Evolutionary conservation across 2,113 vertebrate species (phyloP).

Genomic region (Bostrychus sinensis): DNA sequence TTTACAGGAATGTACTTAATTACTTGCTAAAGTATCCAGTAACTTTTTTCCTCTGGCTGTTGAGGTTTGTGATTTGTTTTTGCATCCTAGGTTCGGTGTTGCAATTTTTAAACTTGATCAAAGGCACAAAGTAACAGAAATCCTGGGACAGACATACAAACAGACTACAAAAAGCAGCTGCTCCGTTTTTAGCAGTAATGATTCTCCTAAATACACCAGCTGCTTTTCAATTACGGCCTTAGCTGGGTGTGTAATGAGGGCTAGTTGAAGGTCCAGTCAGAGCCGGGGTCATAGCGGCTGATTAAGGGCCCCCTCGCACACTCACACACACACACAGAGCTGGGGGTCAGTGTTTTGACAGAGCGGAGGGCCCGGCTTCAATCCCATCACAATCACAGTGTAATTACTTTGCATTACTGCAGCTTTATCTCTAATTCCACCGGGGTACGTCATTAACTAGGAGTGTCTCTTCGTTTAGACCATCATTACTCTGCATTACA

Average conservation of each 20-base stretch:
- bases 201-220: conserved; percentile 61
- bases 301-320: conserved; percentile 40
- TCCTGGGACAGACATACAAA: conserved; percentile 8
- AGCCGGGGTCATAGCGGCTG: conserved; percentile 49
- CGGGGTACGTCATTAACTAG: conserved; percentile 45
- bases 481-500: conserved; percentile 49
- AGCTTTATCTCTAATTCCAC: conserved; percentile 68
- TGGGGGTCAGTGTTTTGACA: conserved; percentile 68
- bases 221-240: conserved; percentile 62
- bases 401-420: conserved; percentile 71
- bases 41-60: neutral
- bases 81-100: neutral
- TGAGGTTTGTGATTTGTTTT: neutral
- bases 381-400: conserved; percentile 61
- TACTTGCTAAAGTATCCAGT: no score
- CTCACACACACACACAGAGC: conserved; percentile 28
- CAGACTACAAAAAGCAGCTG: conserved; percentile 54
- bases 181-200: conserved; percentile 47
- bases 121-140: conserved; percentile 25
- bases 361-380: conserved; percentile 40
- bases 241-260: conserved; percentile 35
- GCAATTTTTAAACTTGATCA: conserved; percentile 5
- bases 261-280: conserved; percentile 62
- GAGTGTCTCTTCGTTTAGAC: conserved; percentile 59
- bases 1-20: no score